Evolutionary conservation across 2,113 vertebrate genomes (phyloP).

Genomic region (Haemorhous mexicanus): DNA sequence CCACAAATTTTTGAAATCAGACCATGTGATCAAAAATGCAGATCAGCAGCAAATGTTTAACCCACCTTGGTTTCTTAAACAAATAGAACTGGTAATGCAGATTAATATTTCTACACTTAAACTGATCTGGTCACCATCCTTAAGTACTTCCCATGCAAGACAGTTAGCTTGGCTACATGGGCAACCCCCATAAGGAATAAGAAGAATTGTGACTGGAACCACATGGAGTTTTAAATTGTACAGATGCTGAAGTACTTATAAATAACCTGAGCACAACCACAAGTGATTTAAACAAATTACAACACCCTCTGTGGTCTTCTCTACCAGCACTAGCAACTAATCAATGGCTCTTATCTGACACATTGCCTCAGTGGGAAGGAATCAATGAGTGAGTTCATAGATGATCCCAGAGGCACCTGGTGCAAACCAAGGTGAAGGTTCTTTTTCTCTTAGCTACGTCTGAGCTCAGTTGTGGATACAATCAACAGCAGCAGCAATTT

Average conservation of each 20-base stretch:
- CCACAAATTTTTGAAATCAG: neutral
- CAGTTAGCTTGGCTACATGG: neutral
- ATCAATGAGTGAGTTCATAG: neutral
- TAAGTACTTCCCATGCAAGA: neutral
- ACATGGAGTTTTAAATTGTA: neutral
- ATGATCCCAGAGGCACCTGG: neutral
- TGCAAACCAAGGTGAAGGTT: neutral
- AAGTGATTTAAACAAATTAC: neutral
- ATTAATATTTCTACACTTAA: neutral
- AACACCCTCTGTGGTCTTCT: neutral
- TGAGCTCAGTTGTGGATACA: neutral
- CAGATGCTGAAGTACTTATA: neutral
- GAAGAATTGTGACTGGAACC: neutral
- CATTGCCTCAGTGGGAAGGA: neutral
- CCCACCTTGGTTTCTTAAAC: neutral
- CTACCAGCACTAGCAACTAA: neutral
- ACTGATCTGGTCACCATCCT: neutral
- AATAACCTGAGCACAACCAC: neutral
- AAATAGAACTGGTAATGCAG: neutral
- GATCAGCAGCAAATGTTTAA: neutral
- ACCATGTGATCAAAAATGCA: neutral
- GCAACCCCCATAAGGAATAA: neutral
- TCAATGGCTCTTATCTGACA: neutral
- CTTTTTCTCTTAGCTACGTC: neutral
- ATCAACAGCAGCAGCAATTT: neutral